These are phyloP conservation scores for Petrophora chlorosata DNA, from an alignment of 2,888 invertebrate genomes.

Conservation along the genomic window DNA sequence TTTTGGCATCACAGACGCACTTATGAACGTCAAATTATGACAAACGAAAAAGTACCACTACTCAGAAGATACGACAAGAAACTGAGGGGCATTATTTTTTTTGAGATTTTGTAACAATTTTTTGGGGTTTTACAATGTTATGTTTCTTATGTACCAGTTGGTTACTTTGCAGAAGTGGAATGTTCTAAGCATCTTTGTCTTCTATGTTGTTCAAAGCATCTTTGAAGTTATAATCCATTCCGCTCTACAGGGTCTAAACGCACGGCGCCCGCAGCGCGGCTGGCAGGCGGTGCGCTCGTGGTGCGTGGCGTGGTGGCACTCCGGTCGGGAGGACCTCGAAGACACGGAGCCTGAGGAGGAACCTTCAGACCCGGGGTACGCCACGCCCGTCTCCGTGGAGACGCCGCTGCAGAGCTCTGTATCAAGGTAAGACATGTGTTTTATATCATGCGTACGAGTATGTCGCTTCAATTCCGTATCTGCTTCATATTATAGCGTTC, in stretches of 20 bases:
- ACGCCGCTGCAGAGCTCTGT: conserved; percentile 94
- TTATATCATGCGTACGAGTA: too few relatives aligned
- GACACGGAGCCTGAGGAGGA: conserved; percentile 91
- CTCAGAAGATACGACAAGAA: too few relatives aligned
- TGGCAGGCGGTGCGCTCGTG: conserved; percentile 87
- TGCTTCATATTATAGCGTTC: background rate
- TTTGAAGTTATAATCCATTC: conserved; percentile 5
- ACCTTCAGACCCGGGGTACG: conserved; percentile 90
- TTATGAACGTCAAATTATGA: too few relatives aligned
- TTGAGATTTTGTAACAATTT: too few relatives aligned
- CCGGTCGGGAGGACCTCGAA: conserved; percentile 91
- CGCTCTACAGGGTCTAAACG: conserved; percentile 47
- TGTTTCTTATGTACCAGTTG: too few relatives aligned
- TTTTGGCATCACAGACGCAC: too few relatives aligned
- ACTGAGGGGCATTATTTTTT: too few relatives aligned
- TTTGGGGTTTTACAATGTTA: too few relatives aligned
- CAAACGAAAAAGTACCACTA: too few relatives aligned
- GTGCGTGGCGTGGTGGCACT: conserved; percentile 97
- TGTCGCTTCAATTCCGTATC: background rate
- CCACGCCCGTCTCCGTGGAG: conserved; percentile 92
- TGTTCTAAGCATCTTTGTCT: too few relatives aligned
- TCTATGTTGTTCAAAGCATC: too few relatives aligned
- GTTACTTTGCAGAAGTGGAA: too few relatives aligned
- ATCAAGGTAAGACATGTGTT: conserved; percentile 84
- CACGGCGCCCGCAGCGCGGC: conserved; percentile 63